These are phyloP conservation scores for Cantharis lateralis DNA, from an alignment of 2,888 invertebrate genomes.

Conservation along the genomic window DNA sequence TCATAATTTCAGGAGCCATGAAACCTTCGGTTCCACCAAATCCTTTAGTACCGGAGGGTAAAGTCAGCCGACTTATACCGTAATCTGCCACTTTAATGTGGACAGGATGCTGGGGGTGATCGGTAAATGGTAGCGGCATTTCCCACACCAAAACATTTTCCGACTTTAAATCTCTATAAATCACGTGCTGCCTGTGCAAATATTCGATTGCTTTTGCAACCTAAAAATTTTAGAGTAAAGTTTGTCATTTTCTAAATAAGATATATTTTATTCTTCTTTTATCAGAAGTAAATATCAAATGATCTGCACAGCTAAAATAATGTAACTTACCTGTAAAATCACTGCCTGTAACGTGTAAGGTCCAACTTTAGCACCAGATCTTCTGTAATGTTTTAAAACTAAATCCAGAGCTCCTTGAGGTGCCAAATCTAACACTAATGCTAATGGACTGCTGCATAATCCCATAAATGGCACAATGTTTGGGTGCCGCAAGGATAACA, in stretches of 20 bases:
- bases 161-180: constrained; percentile 92
- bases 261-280: too few relatives aligned
- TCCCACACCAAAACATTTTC: constrained; percentile 99
- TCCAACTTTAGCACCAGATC: constrained; percentile 82
- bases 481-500: constrained; percentile 82
- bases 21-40: constrained; percentile 99
- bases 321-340: constrained; percentile 73
- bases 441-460: constrained; percentile 86
- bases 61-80: constrained; percentile 86
- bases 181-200: constrained; percentile 89
- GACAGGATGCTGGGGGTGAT: constrained; percentile 69
- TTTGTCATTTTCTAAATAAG: background rate
- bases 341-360: constrained; percentile 82
- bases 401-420: constrained; percentile 90
- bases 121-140: constrained; percentile 80
- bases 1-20: constrained; percentile 99
- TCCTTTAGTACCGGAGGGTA: constrained; percentile 92
- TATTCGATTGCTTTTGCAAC: constrained; percentile 94
- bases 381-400: constrained; percentile 81
- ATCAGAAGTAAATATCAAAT: too few relatives aligned
- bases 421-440: constrained; percentile 87
- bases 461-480: constrained; percentile 93
- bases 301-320: too few relatives aligned
- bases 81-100: constrained; percentile 97
- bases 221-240: constrained; percentile 57